Base-by-base conservation (phyloP, 2,888 invertebrate genomes). In the Hartigia nigra region DNA sequence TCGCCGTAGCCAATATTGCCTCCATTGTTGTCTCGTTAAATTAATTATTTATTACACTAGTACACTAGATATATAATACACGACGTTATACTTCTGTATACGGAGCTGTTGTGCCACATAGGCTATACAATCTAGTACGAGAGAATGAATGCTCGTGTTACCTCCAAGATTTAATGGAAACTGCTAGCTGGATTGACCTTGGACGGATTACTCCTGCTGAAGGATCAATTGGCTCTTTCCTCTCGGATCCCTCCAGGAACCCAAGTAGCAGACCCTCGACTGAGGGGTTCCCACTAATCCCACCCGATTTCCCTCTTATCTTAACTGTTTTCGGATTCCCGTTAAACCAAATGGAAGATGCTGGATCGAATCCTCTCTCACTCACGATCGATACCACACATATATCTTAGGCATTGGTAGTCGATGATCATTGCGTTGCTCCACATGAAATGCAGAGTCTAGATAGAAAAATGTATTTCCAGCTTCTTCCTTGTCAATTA, bases 11-110 rank as follows among this genome's bases (percentile, higher is more conserved):
- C 86, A 84, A 86, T 88, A 88, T 88, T 80, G 83, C 83, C 80
- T 79, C 82, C 82, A 88, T 88, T 88, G 84, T 83, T 83, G 84
- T 81, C 85, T 83, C 83, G 84, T 88, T 88, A 84, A 83, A 83
- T 86, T 84, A 87, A 88, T 88, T 87, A 85, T 86, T 87, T 87
- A 87, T 87, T 84, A 85, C 82, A 82, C 86, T 84, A 88, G 70
- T 75, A 80, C 81, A 78, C 79, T 35, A 76, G 77, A 75, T 55
- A 35, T 9, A 5, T 35, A 23, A 55, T 14, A 55, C 39, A 55
- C 39, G 39, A 55, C 39, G 23, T 23, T 55, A 4, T 55, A 23
- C 39, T 55, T 55, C 23, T 55, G 39, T n/a, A n/a, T n/a, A n/a
- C n/a, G n/a, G n/a, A n/a, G n/a, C n/a, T n/a, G n/a, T n/a, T n/a